A percentile compares a stretch with the other conserved stretches of the same genome.
Evolutionary conservation across 1,140 invertebrate species (phyloP).

Genomic region (Gryllus bimaculatus): DNA sequence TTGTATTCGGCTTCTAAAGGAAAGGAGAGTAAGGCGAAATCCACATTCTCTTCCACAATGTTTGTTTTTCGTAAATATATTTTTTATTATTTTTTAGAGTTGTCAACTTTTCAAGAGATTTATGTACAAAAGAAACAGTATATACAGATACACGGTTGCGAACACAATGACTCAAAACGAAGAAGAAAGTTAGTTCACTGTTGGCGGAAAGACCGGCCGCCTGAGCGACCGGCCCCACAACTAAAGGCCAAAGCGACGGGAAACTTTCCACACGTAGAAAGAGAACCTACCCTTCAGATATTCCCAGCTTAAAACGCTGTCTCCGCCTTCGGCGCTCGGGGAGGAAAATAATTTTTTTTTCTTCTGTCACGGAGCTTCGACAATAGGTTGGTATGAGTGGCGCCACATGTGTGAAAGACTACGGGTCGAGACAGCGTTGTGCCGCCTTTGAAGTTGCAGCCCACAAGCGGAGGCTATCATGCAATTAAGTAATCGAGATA

Average conservation of each 20-base stretch:
- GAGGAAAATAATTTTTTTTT: too few species aligned
- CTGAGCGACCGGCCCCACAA: background rate
- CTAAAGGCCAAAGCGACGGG: background rate
- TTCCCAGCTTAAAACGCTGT: too few species aligned
- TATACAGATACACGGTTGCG: constrained; percentile 1
- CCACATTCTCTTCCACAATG: background rate
- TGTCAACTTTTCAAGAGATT: constrained; percentile 5
- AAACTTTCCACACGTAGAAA: background rate
- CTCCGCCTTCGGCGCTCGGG: too few species aligned
- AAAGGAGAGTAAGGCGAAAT: background rate
- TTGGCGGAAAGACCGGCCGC: background rate
- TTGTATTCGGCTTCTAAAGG: background rate
- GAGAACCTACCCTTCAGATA: background rate
- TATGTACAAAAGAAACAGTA: constrained; percentile 5
- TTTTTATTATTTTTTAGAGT: constrained; percentile 2
- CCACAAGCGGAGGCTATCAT: too few species aligned
- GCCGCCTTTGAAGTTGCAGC: too few species aligned
- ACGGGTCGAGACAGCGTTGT: too few species aligned
- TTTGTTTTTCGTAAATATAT: background rate
- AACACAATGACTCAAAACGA: background rate
- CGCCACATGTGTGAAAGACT: too few species aligned
- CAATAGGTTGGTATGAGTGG: too few species aligned
- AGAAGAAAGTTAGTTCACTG: background rate
- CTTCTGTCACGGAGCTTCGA: too few species aligned
- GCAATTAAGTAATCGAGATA: too few species aligned